Conservation (phyloP, 1,140 invertebrate species). For the Rhopalosiphum padi region DNA sequence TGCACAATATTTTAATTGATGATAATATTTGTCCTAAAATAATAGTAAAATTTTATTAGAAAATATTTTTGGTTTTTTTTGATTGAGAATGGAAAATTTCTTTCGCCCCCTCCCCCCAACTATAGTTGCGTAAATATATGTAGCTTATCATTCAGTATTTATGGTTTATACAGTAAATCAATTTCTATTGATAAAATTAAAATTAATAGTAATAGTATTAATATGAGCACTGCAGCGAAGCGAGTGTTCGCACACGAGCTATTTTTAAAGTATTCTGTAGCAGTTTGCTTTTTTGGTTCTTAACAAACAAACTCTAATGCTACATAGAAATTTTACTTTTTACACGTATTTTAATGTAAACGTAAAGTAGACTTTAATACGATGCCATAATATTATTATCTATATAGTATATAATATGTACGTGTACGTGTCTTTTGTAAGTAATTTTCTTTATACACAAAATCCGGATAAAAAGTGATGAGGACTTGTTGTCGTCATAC, state of each 20-base stretch:
- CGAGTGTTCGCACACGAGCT: background rate
- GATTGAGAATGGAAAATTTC: no score
- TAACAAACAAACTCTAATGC: background rate
- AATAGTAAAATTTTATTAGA: no score
- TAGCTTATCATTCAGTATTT: no score
- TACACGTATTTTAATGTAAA: background rate
- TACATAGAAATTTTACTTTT: background rate
- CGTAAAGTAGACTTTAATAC: background rate
- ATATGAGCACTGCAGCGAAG: background rate
- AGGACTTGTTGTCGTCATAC: background rate
- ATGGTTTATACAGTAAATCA: background rate
- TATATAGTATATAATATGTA: background rate
- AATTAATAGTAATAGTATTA: background rate
- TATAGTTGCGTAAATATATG: no score
- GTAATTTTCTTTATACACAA: background rate
- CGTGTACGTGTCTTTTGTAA: background rate
- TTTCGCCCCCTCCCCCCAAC: no score
- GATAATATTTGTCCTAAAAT: no score
- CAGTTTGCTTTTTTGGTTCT: background rate
- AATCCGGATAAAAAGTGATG: background rate
- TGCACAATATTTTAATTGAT: no score
- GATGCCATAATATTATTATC: background rate
- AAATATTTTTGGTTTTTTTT: no score
- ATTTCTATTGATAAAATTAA: background rate
- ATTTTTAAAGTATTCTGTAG: background rate